Base-by-base conservation (phyloP, 2,797 vertebrate species). In the Rachycentron canadum region DNA sequence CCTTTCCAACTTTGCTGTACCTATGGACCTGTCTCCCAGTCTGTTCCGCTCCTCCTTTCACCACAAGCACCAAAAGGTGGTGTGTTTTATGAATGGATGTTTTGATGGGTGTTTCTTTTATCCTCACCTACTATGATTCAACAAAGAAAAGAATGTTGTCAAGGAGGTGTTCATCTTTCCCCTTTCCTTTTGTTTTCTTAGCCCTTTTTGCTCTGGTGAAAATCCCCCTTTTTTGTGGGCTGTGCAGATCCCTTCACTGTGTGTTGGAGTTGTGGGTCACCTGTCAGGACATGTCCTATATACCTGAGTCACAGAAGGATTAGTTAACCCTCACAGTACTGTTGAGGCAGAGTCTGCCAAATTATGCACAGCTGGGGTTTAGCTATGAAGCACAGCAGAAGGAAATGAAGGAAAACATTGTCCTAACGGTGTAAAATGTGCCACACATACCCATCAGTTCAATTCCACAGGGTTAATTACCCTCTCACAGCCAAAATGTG, bases 231-330 rank as follows among this genome's bases (percentile, higher is more conserved):
- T 86, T 88, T 88, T 88, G 83, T 86, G 78, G 84, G 76, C 67
- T 84, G 77, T 85, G 76, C 58, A 76, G 70, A 90, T 85, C 85
- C 65, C 67, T 79, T 83, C 71, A 78, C 78, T 57, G 73, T 73
- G 82, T 88, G 83, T 79, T 87, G 72, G 78, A 91, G 82, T 90
- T 91, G 86, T 79, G 71, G 82, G 91, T 88, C 86, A 81, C 94
- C 85, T 95, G 95, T 95, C 85, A 79, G 90, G 88, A 94, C 95
- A 93, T 65, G 94, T 94, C 89, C 89, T 79, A 71, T 90, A 83
- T 90, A 92, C 91, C 89, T 92, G 93, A 92, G 89, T 94, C 91
- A 92, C 88, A 86, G 80, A 88, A 72, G 73, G 84, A 91, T 89
- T 88, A 85, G 91, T 95, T 94, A 95, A 95, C 92, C 87, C 93